A percentile compares a stretch with the other conserved stretches of the same genome.
Evolutionary conservation across 2,113 vertebrate genomes (phyloP).

Genomic region (Tragelaphus buxtoni): DNA sequence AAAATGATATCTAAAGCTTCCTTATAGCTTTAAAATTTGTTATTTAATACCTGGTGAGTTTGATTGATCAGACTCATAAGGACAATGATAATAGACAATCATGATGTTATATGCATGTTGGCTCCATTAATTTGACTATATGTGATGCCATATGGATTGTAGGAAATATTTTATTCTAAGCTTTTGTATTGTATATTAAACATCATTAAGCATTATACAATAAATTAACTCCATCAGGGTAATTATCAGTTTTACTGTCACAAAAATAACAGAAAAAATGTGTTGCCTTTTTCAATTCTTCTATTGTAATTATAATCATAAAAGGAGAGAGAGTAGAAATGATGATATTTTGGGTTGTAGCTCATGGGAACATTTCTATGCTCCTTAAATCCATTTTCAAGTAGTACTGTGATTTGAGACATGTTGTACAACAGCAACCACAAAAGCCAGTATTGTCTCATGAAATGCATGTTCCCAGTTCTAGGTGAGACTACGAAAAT

Average conservation of each 20-base stretch:
- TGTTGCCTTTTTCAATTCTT: not conserved
- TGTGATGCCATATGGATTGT: not conserved
- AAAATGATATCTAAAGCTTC: not conserved
- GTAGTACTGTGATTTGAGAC: not conserved
- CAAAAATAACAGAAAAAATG: not conserved
- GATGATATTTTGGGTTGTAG: not conserved
- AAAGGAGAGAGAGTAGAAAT: not conserved
- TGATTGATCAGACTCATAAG: not conserved
- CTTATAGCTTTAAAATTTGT: not conserved
- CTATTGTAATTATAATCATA: not conserved
- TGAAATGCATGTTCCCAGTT: not conserved
- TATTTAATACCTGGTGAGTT: not conserved
- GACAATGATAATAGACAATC: too few species aligned
- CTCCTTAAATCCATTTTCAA: conserved; percentile 35
- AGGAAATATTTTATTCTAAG: not conserved
- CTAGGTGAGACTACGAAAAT: not conserved
- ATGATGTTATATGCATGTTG: not conserved
- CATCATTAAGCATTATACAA: not conserved
- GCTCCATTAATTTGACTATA: not conserved
- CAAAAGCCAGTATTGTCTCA: not conserved
- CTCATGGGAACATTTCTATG: conserved; percentile 1
- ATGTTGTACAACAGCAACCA: not conserved
- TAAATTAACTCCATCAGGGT: not conserved
- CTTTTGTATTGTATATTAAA: not conserved
- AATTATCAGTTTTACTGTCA: not conserved